Evolutionary conservation across 2,797 vertebrate genomes (phyloP), one percentile per base, ranked within the genome.

Genomic region (Malurus leucopterus): DNA sequence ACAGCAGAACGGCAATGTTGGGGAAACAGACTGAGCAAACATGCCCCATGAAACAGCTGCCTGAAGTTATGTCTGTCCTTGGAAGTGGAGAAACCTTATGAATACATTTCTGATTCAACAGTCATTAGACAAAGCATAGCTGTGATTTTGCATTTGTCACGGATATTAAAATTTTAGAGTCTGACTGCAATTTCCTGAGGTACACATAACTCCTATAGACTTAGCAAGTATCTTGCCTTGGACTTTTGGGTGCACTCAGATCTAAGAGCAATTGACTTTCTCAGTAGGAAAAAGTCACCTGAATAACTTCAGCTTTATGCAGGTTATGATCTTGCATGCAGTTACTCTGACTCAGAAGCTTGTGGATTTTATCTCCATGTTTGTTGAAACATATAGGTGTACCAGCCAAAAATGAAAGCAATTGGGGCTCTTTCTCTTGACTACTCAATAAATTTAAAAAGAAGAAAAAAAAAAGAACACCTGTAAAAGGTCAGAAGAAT

Each of bases 1-100:
- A 77, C 32, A 83, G 55, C 41, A 61, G 30, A 88, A 77, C 0
- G 0, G 55, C 36, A 79, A 29, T 12, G 51, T 0, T 43, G 23
- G n/a, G 18, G 32, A 67, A 88, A 69, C 2, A 90, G 30, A 71
- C 29, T 54, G 22, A 75, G 44, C 24, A 91, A 78, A 82, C 22
- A 38, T 3, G 23, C 2, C 55, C 30, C 1, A 5, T 41, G 22
- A 84, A 90, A 88, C 47, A 81, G 47, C 23, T 27, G 30, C 17
- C 34, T 58, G 11, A 82, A 82, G 27, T 40, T 27, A 46, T 8
- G 4, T 18, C 26, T 82, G 5, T 11, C 41, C 18, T 38, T 14
- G 49, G 16, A 88, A 67, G 3, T 1, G 6, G 15, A 82, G 85
- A 88, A 85, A 55, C 15, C 34, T 59, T 71, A 53, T 20, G 40